Evolutionary conservation across 2,888 invertebrate species (phyloP).

Genomic region (Deilephila elpenor): DNA sequence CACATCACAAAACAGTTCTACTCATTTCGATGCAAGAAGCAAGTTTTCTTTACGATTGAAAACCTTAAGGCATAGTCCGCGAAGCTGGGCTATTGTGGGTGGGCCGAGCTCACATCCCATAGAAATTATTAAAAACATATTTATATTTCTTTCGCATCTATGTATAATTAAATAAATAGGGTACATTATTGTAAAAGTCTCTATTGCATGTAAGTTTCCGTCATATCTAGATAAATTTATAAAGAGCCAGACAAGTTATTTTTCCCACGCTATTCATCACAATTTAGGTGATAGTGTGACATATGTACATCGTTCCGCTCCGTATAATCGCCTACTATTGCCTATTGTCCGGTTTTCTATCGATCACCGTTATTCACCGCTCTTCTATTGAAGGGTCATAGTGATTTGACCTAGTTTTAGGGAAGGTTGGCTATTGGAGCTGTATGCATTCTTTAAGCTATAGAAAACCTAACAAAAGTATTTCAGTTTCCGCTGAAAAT

Average conservation of each 20-base stretch:
- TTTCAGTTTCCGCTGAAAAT: not conserved
- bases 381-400: conserved; percentile 44
- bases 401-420: conserved; percentile 55
- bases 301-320: conserved; percentile 62
- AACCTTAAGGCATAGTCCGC: no score
- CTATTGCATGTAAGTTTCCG: no score
- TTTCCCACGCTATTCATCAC: conserved; percentile 24
- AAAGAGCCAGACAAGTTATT: not conserved
- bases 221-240: not conserved
- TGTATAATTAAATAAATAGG: no score
- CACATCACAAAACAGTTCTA: no score
- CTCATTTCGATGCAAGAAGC: no score
- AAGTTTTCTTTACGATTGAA: no score
- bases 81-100: no score
- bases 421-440: conserved; percentile 4
- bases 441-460: not conserved
- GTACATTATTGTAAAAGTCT: no score
- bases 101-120: no score
- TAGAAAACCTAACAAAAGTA: not conserved
- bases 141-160: no score
- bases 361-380: conserved; percentile 56
- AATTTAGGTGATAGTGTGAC: conserved; percentile 43
- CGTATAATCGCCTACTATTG: conserved; percentile 53
- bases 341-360: conserved; percentile 52
- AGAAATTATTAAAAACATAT: no score